A percentile compares a stretch with the other conserved stretches of the same genome.
phyloP scores from a whole-genome alignment of 2,797 vertebrate genomes.

The Miichthys miiuy region DNA sequence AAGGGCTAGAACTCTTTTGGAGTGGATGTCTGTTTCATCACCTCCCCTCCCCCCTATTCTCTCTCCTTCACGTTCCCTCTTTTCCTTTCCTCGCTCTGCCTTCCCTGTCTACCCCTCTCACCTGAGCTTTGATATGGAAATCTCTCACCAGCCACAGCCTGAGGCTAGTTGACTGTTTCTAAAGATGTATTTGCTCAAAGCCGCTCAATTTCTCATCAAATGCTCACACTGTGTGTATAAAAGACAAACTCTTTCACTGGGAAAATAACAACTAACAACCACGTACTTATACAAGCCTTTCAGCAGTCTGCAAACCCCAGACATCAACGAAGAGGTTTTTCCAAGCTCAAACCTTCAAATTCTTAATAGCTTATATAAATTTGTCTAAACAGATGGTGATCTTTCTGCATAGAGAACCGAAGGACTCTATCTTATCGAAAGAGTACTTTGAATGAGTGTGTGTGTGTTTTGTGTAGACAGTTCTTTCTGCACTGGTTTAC shows the following conservation, averaged over 20 bases:
- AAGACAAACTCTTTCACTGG: conserved; percentile 72
- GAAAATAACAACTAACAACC: conserved; percentile 78
- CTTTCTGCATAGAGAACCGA: conserved; percentile 28
- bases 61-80: conserved; percentile 41
- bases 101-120: conserved; percentile 71
- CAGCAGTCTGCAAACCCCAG: conserved; percentile 48
- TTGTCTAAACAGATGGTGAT: conserved; percentile 52
- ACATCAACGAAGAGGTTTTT: conserved; percentile 54
- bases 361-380: conserved; percentile 54
- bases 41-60: conserved; percentile 17
- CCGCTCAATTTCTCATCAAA: conserved; percentile 82
- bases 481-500: conserved; percentile 37
- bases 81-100: conserved; percentile 40
- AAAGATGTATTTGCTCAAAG: conserved; percentile 82
- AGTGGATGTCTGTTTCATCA: conserved; percentile 74
- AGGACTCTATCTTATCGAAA: conserved; percentile 34
- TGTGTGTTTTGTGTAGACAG: conserved; percentile 10
- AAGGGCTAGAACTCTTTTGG: conserved; percentile 67
- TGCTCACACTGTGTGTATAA: conserved; percentile 74
- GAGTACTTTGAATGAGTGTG: conserved; percentile 24
- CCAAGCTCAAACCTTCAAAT: conserved; percentile 46
- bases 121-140: conserved; percentile 87
- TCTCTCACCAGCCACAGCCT: conserved; percentile 76
- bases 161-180: conserved; percentile 80
- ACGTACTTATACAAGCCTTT: conserved; percentile 53